phyloP scores from a whole-genome alignment of 1,140 invertebrate species.

The Panulirus ornatus region DNA sequence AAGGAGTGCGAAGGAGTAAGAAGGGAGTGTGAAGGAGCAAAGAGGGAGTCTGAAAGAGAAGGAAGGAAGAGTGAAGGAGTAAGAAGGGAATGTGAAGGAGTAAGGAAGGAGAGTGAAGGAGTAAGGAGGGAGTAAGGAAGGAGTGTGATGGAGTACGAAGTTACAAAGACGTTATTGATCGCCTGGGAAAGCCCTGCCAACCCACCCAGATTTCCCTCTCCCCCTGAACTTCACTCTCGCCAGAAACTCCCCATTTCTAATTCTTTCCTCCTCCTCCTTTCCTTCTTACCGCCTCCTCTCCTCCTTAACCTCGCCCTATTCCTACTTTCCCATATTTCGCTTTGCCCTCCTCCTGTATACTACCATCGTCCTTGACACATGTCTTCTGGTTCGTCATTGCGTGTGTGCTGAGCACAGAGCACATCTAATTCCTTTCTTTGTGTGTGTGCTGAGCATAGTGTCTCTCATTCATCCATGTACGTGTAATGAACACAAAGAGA shows the following conservation, averaged over 20 bases:
- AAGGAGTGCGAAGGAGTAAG: background rate
- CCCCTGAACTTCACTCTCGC: background rate
- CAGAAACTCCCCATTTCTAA: background rate
- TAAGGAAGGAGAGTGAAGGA: background rate
- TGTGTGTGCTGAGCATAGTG: too few species aligned
- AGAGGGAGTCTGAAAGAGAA: background rate
- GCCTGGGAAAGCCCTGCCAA: background rate
- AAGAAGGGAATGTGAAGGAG: background rate
- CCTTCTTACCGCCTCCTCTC: background rate
- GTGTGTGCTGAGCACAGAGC: too few species aligned
- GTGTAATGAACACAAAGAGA: too few species aligned
- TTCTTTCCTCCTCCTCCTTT: background rate
- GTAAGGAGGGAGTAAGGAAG: background rate
- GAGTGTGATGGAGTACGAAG: background rate
- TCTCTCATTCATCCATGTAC: too few species aligned
- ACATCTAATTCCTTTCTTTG: too few species aligned
- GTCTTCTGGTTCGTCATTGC: too few species aligned
- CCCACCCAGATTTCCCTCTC: background rate
- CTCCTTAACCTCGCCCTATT: background rate
- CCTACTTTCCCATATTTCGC: background rate
- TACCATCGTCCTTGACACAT: too few species aligned
- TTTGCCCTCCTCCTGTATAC: too few species aligned
- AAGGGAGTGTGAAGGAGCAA: background rate
- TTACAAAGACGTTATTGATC: conserved; percentile 4
- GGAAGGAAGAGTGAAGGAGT: background rate